Evolutionary conservation across 2,888 invertebrate genomes (phyloP).

Genomic region (Dicycla oo): DNA sequence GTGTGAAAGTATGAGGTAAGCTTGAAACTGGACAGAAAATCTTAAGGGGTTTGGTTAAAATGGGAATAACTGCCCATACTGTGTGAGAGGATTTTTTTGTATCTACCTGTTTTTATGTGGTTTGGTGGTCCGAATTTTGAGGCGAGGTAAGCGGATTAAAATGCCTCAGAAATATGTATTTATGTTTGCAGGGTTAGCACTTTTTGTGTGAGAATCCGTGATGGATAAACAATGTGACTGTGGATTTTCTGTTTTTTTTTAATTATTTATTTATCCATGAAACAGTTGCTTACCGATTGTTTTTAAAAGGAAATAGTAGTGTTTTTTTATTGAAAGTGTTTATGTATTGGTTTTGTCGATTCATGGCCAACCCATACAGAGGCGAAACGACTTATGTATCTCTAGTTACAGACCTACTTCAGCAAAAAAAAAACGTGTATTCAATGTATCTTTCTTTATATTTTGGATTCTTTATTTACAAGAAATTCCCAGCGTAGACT

Average conservation of each 20-base stretch:
- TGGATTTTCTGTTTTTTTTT: background rate
- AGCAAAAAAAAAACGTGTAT: no score
- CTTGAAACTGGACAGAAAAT: slow-evolving; percentile 26
- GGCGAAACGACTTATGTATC: background rate
- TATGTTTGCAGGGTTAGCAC: background rate
- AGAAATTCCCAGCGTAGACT: background rate
- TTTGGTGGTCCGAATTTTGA: slow-evolving; percentile 13
- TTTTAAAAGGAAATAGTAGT: background rate
- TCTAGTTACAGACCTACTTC: background rate
- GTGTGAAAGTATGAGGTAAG: slow-evolving; percentile 38
- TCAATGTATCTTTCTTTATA: no score
- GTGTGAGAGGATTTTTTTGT: slow-evolving; percentile 6
- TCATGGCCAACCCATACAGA: background rate
- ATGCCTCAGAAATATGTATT: background rate
- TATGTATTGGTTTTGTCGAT: background rate
- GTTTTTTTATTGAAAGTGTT: background rate
- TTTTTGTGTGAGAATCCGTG: background rate
- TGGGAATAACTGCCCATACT: slow-evolving; percentile 20
- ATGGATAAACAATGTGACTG: no score
- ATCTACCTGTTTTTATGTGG: background rate
- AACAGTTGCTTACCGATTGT: background rate
- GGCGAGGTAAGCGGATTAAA: slow-evolving; percentile 30
- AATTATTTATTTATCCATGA: background rate
- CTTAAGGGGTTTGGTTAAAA: slow-evolving; percentile 15
- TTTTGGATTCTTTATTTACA: no score